Evolutionary conservation across 2,797 vertebrate species (phyloP), one percentile per base, ranked within the genome.

Genomic region (Zalophus californianus): DNA sequence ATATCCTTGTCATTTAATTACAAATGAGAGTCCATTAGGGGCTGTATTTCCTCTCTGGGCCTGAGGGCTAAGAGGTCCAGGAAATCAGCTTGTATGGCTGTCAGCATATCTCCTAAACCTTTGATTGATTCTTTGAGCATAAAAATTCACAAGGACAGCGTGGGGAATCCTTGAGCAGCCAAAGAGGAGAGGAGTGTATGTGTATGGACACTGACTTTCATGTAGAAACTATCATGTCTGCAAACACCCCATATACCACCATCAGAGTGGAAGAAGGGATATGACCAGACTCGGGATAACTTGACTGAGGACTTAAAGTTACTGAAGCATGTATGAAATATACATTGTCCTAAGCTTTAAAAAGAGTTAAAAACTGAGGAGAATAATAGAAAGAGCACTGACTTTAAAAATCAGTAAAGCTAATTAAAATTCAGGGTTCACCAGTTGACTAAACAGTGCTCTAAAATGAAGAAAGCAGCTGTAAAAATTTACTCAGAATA

Each of bases 1-100:
- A 93, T 96, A 88, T 15, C 94, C 82, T 98, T 96, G 93, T 84
- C 14, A 86, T 98, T 98, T 98, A 97, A 97, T 97, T 97, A 98
- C 86, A 97, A 97, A 97, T 86, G 86, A 94, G 96, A 94, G 86
- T 78, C 73, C 86, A 38, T 70, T 90, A 87, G 88, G 62, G 86
- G 29, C 35, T 97, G 60, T 16, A 25, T 54, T 95, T 96, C 85
- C 90, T 92, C 68, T 94, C 56, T 83, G 72, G 88, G 62, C n/a
- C 60, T 66, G 70, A 70, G 80, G 27, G 27, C 68, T 92, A 72
- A 94, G 86, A 89, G 56, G 66, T 86, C 64, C 90, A 92, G 73
- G 83, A 96, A 92, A 95, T 77, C 62, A 90, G 35, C 52, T n/a
- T 86, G 48, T 89, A 48, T 48, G 12, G 56, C 56, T 93, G 85